Conservation (phyloP, 2,888 invertebrate species). For the Oscheius myriophilus region DNA sequence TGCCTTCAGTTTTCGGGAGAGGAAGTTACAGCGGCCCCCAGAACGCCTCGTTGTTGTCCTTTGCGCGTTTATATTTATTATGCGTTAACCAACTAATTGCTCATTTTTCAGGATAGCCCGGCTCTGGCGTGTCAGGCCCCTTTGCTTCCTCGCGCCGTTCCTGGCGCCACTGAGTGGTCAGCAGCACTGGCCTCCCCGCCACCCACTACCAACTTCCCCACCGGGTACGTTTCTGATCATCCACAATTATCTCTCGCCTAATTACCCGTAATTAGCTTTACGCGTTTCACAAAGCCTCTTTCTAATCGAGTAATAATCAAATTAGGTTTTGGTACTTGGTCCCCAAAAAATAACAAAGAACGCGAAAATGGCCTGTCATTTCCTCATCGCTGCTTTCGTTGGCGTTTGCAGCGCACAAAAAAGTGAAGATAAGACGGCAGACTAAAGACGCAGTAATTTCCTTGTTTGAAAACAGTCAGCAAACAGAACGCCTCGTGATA, state of each 20-base stretch:
- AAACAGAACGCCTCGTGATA: neutral
- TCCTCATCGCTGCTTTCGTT: no score
- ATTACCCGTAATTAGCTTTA: neutral
- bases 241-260: neutral
- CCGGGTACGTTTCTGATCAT: conserved; percentile 25
- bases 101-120: conserved; percentile 49
- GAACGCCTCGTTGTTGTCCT: neutral
- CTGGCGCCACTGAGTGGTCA: conserved; percentile 44
- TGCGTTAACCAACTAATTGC: no score
- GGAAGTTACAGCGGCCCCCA: conserved; percentile 23
- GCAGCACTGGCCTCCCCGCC: conserved; percentile 44
- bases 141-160: conserved; percentile 42
- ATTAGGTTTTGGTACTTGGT: neutral
- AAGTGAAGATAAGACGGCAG: no score
- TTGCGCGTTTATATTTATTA: conserved; percentile 8
- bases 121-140: conserved; percentile 57
- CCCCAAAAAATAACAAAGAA: no score
- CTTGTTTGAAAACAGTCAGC: neutral
- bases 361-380: no score
- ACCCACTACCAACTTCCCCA: conserved; percentile 23
- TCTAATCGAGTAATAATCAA: neutral
- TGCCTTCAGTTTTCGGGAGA: conserved; percentile 14
- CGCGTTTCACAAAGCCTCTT: neutral
- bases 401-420: no score
- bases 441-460: neutral